phyloP scores from a whole-genome alignment of 2,888 invertebrate species.

The Scaptomyza cyrtandrae region DNA sequence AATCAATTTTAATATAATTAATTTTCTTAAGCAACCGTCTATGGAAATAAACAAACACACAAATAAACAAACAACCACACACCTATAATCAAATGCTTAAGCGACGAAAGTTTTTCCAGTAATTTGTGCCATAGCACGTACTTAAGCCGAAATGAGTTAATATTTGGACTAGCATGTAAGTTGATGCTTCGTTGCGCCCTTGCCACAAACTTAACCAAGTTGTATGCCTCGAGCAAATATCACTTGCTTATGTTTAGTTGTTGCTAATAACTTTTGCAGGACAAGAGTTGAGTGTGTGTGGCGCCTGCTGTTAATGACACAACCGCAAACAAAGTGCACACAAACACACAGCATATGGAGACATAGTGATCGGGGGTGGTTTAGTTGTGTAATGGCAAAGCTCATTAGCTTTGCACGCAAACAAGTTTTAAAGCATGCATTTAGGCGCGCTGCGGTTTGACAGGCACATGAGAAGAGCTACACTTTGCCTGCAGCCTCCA shows the following conservation, averaged over 20 bases:
- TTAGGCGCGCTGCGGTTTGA: slow-evolving; percentile 77
- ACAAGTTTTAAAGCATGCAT: slow-evolving; percentile 81
- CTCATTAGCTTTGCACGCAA: slow-evolving; percentile 80
- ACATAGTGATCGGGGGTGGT: slow-evolving; percentile 24
- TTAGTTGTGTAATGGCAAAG: slow-evolving; percentile 80
- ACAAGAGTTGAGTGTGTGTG: slow-evolving; percentile 49
- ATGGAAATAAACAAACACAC: slow-evolving; percentile 27
- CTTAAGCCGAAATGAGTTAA: slow-evolving; percentile 73
- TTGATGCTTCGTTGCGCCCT: slow-evolving; percentile 32
- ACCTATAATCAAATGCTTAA: slow-evolving; percentile 52
- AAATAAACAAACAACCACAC: slow-evolving; percentile 14
- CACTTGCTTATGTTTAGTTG: slow-evolving; percentile 78
- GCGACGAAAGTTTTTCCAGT: slow-evolving; percentile 65
- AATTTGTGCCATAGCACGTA: slow-evolving; percentile 59
- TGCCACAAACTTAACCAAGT: slow-evolving; percentile 47
- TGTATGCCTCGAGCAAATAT: slow-evolving; percentile 71
- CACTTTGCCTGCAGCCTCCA: slow-evolving; percentile 45
- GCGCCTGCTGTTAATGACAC: slow-evolving; percentile 81
- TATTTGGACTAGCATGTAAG: slow-evolving; percentile 67
- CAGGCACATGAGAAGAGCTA: slow-evolving; percentile 49
- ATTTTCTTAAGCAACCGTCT: slow-evolving; percentile 51
- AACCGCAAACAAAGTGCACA: slow-evolving; percentile 80
- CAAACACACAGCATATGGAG: slow-evolving; percentile 22
- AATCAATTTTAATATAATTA: slow-evolving; percentile 76
- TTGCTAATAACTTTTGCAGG: slow-evolving; percentile 74